Evolutionary conservation across 2,113 vertebrate species (phyloP).

Genomic region (Leucosticte australis): DNA sequence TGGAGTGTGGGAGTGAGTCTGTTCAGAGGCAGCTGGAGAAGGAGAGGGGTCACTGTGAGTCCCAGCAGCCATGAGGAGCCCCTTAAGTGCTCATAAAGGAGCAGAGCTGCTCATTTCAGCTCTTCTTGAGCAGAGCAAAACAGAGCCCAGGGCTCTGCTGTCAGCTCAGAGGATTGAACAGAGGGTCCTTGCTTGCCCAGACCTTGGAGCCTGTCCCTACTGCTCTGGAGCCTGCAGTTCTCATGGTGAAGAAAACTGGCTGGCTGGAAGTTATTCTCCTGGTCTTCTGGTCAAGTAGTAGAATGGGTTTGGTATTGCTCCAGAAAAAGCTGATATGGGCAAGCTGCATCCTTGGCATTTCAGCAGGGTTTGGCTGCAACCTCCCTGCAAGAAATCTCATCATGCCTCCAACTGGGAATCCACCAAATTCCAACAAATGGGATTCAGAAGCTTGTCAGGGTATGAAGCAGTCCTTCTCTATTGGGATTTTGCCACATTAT

Average conservation of each 20-base stretch:
- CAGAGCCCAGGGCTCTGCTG: neutral
- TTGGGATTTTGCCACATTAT: neutral
- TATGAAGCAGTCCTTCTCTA: neutral
- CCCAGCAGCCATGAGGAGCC: neutral
- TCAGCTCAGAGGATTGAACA: neutral
- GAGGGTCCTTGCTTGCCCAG: neutral
- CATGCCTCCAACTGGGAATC: neutral
- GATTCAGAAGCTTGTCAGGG: neutral
- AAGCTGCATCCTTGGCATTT: neutral
- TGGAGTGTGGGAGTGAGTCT: accelerated
- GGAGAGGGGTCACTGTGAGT: neutral
- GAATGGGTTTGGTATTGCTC: neutral
- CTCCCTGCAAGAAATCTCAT: neutral
- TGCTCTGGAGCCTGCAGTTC: neutral
- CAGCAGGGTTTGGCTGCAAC: neutral
- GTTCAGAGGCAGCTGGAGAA: neutral
- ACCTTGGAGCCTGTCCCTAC: accelerated
- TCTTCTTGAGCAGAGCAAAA: accelerated
- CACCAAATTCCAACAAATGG: neutral
- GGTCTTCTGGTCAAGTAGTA: neutral
- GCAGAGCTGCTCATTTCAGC: neutral
- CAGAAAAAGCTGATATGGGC: accelerated
- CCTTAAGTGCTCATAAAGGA: accelerated
- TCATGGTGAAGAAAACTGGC: neutral
- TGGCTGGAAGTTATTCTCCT: neutral